Evolutionary conservation across 2,888 invertebrate genomes (phyloP).

Genomic region (Prostheceraeus crozeri): DNA sequence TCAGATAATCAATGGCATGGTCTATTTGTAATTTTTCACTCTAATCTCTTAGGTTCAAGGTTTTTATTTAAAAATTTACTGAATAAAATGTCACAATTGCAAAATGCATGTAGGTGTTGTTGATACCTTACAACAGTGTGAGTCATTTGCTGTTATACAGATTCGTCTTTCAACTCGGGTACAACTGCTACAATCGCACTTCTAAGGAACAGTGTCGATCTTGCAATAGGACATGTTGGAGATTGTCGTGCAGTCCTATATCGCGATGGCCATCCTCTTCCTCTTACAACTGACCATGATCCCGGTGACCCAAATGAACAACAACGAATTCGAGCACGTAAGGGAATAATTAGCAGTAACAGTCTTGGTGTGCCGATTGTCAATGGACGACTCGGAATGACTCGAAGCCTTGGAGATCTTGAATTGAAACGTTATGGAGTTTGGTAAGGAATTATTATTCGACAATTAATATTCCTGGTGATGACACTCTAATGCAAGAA

Average conservation of each 20-base stretch:
- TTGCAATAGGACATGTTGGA: slow-evolving; percentile 59
- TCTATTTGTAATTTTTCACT: too few species aligned
- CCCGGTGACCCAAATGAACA: slow-evolving; percentile 57
- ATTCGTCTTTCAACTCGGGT: slow-evolving; percentile 49
- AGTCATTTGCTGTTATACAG: too few species aligned
- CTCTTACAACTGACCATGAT: slow-evolving; percentile 58
- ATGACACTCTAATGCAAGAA: too few species aligned
- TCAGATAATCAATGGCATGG: too few species aligned
- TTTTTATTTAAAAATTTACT: too few species aligned
- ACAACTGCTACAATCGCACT: slow-evolving; percentile 61
- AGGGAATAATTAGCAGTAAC: slow-evolving; percentile 55
- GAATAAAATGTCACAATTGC: too few species aligned
- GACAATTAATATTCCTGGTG: too few species aligned
- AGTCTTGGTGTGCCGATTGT: slow-evolving; percentile 57
- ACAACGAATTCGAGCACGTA: slow-evolving; percentile 55
- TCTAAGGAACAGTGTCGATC: slow-evolving; percentile 57
- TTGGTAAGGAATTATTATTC: too few species aligned
- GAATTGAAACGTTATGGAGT: slow-evolving; percentile 60
- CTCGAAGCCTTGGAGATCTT: slow-evolving; percentile 59
- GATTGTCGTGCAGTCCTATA: slow-evolving; percentile 60
- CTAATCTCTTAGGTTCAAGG: too few species aligned
- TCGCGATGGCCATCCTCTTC: slow-evolving; percentile 56
- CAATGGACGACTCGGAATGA: slow-evolving; percentile 60
- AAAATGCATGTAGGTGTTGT: too few species aligned
- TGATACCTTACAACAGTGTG: too few species aligned